A percentile compares a stretch with the other conserved stretches of the same genome.
phyloP scores from a whole-genome alignment of 2,113 vertebrate species.

The Stegastes partitus region DNA sequence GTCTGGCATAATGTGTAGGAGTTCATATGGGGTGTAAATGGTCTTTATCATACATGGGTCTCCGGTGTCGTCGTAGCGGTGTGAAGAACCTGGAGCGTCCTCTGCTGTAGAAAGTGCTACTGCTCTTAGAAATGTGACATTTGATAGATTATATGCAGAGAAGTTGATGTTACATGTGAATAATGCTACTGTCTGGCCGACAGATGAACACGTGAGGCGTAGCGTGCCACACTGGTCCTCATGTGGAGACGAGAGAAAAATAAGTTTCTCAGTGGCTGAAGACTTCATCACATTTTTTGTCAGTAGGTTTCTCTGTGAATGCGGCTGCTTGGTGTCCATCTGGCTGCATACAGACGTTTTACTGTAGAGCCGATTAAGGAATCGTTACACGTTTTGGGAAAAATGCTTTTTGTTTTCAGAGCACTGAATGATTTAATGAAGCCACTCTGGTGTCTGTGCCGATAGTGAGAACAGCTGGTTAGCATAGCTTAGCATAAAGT shows the following conservation, averaged over 20 bases:
- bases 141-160: slow-evolving; percentile 54
- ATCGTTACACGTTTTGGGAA: not conserved
- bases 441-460: not conserved
- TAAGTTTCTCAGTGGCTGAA: slow-evolving; percentile 22
- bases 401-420: not conserved
- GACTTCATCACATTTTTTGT: slow-evolving; percentile 9
- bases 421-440: not conserved
- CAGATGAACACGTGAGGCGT: slow-evolving; percentile 28
- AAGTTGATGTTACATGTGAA: slow-evolving; percentile 52
- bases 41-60: slow-evolving; percentile 54
- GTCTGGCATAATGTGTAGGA: slow-evolving; percentile 52
- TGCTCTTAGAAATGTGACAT: slow-evolving; percentile 73
- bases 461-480: not conserved
- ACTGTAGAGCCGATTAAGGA: slow-evolving; percentile 8
- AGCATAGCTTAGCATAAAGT: slow-evolving; percentile 19
- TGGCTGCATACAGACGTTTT: not conserved
- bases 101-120: slow-evolving; percentile 75
- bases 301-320: slow-evolving; percentile 14
- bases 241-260: slow-evolving; percentile 1
- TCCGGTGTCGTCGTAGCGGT: slow-evolving; percentile 64
- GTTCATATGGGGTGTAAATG: slow-evolving; percentile 51
- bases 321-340: slow-evolving; percentile 4
- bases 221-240: not conserved
- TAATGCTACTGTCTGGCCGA: slow-evolving; percentile 46
- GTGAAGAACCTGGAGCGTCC: slow-evolving; percentile 63